A percentile compares a stretch with the other conserved stretches of the same genome.
Conservation (phyloP, 1,140 invertebrate genomes). For the Drosophila punjabiensis region DNA sequence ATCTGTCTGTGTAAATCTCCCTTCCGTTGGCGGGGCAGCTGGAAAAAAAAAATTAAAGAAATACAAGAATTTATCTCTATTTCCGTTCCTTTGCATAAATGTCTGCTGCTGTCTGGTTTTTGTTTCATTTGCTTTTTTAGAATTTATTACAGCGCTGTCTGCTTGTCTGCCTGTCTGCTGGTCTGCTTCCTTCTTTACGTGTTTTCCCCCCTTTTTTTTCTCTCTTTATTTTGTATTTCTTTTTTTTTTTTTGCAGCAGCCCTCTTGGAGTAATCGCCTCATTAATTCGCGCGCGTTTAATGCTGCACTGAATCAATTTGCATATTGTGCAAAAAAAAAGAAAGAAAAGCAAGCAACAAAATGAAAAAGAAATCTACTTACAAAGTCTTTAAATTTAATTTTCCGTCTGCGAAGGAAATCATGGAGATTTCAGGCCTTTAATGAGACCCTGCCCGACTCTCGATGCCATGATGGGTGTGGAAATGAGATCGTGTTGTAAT, state of each 20-base stretch:
- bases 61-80: slow-evolving; percentile 81
- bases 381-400: slow-evolving; percentile 82
- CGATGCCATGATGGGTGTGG: slow-evolving; percentile 35
- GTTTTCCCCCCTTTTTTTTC: slow-evolving; percentile 7
- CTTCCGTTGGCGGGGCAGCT: slow-evolving; percentile 66
- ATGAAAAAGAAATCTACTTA: slow-evolving; percentile 73
- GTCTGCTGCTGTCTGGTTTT: slow-evolving; percentile 56
- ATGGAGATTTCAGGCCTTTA: slow-evolving; percentile 74
- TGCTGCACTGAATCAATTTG: slow-evolving; percentile 83
- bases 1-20: slow-evolving; percentile 75
- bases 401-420: slow-evolving; percentile 61
- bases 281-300: slow-evolving; percentile 80
- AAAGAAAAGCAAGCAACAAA: slow-evolving; percentile 4
- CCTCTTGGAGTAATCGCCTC: slow-evolving; percentile 78
- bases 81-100: slow-evolving; percentile 81
- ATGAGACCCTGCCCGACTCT: slow-evolving; percentile 57
- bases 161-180: slow-evolving; percentile 8
- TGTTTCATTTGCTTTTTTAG: slow-evolving; percentile 69
- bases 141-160: slow-evolving; percentile 67
- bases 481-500: slow-evolving; percentile 67
- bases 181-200: slow-evolving; percentile 45
- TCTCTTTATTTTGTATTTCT: slow-evolving; percentile 21
- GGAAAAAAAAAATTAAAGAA: slow-evolving; percentile 24
- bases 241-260: slow-evolving; percentile 21
- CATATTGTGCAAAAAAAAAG: slow-evolving; percentile 69